These are phyloP conservation scores for Leucophenga varia DNA, from an alignment of 1,140 invertebrate species.

Conservation along the genomic window DNA sequence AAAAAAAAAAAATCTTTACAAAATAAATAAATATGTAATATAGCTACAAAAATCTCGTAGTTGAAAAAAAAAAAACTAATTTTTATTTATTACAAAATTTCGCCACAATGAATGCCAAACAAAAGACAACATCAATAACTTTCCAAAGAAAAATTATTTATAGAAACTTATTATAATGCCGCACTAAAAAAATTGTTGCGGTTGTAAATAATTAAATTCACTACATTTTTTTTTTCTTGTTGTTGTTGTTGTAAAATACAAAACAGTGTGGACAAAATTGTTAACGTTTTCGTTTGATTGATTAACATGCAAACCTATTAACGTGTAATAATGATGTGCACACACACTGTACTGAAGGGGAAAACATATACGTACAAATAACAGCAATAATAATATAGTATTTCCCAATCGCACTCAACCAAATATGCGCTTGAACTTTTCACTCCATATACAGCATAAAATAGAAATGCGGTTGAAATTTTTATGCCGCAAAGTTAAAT, in stretches of 20 bases:
- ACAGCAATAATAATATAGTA: constrained; percentile 8
- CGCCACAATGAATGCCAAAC: background rate
- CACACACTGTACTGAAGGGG: constrained; percentile 2
- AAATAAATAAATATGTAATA: no score
- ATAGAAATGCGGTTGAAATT: constrained; percentile 27
- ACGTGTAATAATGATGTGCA: constrained; percentile 21
- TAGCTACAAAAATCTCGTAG: background rate
- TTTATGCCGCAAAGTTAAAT: no score
- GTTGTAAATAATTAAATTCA: background rate
- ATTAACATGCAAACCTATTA: constrained; percentile 35
- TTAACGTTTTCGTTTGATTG: constrained; percentile 26
- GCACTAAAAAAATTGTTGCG: constrained; percentile 3
- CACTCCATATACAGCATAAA: constrained; percentile 20
- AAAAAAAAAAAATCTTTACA: no score
- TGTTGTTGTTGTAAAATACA: no score
- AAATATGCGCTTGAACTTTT: constrained; percentile 20
- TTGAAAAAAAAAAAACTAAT: background rate
- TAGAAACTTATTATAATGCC: no score
- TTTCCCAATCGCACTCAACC: constrained; percentile 25
- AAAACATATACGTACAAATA: constrained; percentile 6
- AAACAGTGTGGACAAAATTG: constrained; percentile 17
- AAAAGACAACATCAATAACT: background rate
- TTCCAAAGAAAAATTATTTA: no score
- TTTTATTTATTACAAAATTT: background rate
- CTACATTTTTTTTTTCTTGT: background rate